These are phyloP conservation scores for Notamacropus eugenii DNA, from an alignment of 2,797 vertebrate genomes.

Conservation along the genomic window DNA sequence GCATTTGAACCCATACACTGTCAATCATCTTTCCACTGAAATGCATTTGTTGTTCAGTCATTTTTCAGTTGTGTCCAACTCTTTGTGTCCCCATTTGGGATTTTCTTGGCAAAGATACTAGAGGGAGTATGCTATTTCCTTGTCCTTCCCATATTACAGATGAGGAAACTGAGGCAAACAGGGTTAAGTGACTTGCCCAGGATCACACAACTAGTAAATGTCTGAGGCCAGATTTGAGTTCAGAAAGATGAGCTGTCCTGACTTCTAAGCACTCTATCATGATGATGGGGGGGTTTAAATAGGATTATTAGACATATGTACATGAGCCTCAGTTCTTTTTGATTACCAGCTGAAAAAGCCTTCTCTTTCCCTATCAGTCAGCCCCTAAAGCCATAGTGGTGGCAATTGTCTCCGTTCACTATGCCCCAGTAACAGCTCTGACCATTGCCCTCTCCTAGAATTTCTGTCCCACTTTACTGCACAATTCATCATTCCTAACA, in stretches of 20 bases:
- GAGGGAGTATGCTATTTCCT: neutral
- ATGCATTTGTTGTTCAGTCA: neutral
- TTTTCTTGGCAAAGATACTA: neutral
- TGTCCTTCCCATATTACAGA: neutral
- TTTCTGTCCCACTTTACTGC: neutral
- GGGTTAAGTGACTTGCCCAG: neutral
- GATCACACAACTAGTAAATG: neutral
- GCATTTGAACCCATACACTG: neutral
- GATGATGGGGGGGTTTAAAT: neutral
- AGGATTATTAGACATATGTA: neutral
- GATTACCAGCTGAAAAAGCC: neutral
- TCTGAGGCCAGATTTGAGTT: neutral
- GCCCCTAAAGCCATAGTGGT: neutral
- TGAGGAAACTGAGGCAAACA: neutral
- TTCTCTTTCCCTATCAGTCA: neutral
- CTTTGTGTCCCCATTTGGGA: neutral
- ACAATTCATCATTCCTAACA: neutral
- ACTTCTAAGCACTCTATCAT: neutral
- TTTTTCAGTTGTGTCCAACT: neutral
- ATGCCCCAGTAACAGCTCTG: neutral
- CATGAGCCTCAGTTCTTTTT: neutral
- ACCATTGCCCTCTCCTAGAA: neutral
- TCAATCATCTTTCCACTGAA: neutral
- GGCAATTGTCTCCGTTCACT: neutral
- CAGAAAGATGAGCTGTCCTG: neutral